These are phyloP conservation scores for Pseudomyrmex pallidus DNA, from an alignment of 1,140 invertebrate genomes.

Conservation along the genomic window DNA sequence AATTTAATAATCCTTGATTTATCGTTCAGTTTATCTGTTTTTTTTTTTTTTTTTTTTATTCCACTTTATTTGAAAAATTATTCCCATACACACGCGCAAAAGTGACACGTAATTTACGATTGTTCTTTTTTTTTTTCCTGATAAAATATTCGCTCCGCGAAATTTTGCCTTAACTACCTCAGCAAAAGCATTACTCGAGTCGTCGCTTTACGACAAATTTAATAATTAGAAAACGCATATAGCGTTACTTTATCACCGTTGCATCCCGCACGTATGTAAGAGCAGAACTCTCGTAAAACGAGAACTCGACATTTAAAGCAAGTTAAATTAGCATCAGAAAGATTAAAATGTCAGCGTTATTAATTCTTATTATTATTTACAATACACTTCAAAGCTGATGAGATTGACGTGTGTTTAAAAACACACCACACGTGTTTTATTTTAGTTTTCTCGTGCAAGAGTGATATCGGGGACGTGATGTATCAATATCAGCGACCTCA, in stretches of 20 bases:
- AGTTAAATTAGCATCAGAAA: background rate
- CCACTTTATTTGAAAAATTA: background rate
- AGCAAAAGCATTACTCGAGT: background rate
- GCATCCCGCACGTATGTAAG: background rate
- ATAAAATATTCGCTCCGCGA: background rate
- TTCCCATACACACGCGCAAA: background rate
- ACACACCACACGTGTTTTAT: too few species aligned
- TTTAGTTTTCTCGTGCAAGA: too few species aligned
- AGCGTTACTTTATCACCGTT: background rate
- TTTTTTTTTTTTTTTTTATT: too few species aligned
- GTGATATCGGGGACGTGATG: too few species aligned
- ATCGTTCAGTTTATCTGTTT: background rate
- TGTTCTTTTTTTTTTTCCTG: background rate
- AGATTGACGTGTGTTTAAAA: background rate
- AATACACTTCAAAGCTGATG: background rate
- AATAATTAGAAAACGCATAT: conserved; percentile 1
- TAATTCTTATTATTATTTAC: background rate
- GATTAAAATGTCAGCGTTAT: conserved; percentile 11
- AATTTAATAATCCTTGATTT: conserved; percentile 3
- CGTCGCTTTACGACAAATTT: conserved; percentile 5
- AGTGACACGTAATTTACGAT: background rate
- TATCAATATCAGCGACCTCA: background rate
- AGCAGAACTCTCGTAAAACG: background rate
- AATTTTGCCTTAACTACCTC: conserved; percentile 8
- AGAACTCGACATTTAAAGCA: background rate